Conservation (phyloP, 1,140 invertebrate species). For the Papilio polyxenes region DNA sequence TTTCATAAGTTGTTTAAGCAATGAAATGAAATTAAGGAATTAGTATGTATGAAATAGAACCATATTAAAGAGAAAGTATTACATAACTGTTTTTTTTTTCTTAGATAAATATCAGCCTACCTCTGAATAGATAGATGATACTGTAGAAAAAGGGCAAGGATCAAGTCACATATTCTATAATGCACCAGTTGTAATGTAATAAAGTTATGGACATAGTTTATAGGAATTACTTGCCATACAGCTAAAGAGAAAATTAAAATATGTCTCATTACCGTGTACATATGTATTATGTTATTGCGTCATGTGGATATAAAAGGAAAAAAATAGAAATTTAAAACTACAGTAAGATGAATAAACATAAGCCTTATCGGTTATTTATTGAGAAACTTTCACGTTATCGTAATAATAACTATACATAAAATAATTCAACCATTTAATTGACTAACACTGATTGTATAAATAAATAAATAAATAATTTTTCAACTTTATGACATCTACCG, state of each 20-base stretch:
- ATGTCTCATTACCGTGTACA: neutral
- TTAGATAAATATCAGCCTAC: no score
- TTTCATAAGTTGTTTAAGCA: neutral
- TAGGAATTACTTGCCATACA: neutral
- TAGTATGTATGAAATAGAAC: no score
- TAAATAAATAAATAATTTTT: neutral
- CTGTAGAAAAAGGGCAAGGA: neutral
- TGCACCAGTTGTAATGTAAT: neutral
- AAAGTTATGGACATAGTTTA: neutral
- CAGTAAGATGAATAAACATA: neutral
- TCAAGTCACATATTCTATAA: neutral
- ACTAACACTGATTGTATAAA: neutral
- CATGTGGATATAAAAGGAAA: neutral
- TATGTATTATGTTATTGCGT: conserved; percentile 4
- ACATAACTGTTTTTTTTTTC: no score
- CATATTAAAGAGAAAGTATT: no score
- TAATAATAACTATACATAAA: neutral
- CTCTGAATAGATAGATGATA: neutral
- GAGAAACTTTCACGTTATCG: neutral
- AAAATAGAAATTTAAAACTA: neutral
- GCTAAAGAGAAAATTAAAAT: neutral
- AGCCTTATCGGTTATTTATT: neutral
- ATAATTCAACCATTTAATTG: neutral
- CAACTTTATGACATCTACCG: no score
- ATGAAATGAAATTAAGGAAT: neutral